Evolutionary conservation across 2,113 vertebrate species (phyloP), one percentile per base, ranked within the genome.

Genomic region (Sceloporus tristichus): DNA sequence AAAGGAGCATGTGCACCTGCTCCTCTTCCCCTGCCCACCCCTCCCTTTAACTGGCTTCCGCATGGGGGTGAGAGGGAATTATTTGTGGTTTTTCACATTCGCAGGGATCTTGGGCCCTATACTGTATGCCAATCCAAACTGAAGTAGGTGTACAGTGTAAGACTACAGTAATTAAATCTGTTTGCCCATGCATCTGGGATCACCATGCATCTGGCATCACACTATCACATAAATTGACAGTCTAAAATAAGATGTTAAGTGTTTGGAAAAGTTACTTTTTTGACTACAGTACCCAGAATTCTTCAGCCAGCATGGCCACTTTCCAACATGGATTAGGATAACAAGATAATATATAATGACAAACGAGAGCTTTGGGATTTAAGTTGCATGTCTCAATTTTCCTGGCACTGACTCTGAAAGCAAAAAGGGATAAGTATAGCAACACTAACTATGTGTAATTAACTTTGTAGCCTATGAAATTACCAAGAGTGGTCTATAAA

Each of bases 371-470:
- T 14, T 74, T 74, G 71, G 29, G 4, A 74, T 5, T 70, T 54
- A 79, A 56, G 27, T 8, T 79, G 77, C 13, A 79, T 56, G 56
- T 79, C 11, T 79, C 11, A 14, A 13, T 79, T 54, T 42, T 42
- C 23, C 65, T 68, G 38, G 10, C 38, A 82, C 18, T 66, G 62
- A 82, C 38, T 68, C 40, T 38, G 21, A 40, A 66, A 42, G 23
- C 34, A 27, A 68, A 62, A 62, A 23, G 21, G 14, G 59, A 62
- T 62, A 80, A 21, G 0, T 62, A 62, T 62, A 62, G 10, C 82
- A 84, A 90, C 78, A 89, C 68, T 42, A 82, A 42, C 23, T 23
- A 66, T 23, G n/a, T 38, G 34, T 62, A 65, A 80, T 80, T n/a
- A 62, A 80, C 59, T 80, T 62, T 62, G 53, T 62, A 56, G n/a